These are phyloP conservation scores for Lasioglossum baleicum DNA, from an alignment of 1,140 invertebrate genomes.

Conservation along the genomic window DNA sequence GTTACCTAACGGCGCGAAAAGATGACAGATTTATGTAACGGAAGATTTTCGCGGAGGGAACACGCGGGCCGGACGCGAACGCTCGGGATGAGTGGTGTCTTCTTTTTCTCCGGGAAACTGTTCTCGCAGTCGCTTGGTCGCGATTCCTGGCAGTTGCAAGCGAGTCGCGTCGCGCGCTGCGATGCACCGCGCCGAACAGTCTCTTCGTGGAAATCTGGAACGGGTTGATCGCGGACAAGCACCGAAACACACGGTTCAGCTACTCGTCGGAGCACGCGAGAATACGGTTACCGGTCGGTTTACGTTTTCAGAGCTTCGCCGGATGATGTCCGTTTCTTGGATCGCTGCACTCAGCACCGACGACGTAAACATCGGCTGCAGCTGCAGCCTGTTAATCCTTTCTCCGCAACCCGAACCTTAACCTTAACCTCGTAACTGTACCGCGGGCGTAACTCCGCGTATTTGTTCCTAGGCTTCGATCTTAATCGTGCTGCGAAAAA, in stretches of 20 bases:
- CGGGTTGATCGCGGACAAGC: background rate
- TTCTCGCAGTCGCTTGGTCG: background rate
- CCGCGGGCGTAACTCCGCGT: slow-evolving; percentile 20
- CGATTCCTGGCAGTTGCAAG: background rate
- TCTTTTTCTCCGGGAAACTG: background rate
- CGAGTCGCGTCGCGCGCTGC: too few species aligned
- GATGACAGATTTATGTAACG: too few species aligned
- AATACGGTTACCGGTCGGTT: slow-evolving; percentile 53
- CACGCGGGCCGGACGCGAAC: too few species aligned
- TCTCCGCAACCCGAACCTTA: slow-evolving; percentile 27
- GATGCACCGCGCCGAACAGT: background rate
- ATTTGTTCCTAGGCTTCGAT: background rate
- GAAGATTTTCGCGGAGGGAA: too few species aligned
- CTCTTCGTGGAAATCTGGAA: slow-evolving; percentile 6
- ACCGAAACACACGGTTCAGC: slow-evolving; percentile 13
- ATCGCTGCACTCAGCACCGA: slow-evolving; percentile 64
- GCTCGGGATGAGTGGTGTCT: background rate
- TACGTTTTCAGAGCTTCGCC: slow-evolving; percentile 63
- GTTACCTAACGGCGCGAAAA: too few species aligned
- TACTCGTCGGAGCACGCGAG: background rate
- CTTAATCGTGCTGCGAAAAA: too few species aligned
- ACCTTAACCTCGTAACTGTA: slow-evolving; percentile 27
- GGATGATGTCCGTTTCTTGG: slow-evolving; percentile 59
- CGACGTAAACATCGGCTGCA: slow-evolving; percentile 52
- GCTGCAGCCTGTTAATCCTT: slow-evolving; percentile 55